Base-by-base conservation (phyloP, 2,888 invertebrate genomes). In the Osmoderma eremita region DNA sequence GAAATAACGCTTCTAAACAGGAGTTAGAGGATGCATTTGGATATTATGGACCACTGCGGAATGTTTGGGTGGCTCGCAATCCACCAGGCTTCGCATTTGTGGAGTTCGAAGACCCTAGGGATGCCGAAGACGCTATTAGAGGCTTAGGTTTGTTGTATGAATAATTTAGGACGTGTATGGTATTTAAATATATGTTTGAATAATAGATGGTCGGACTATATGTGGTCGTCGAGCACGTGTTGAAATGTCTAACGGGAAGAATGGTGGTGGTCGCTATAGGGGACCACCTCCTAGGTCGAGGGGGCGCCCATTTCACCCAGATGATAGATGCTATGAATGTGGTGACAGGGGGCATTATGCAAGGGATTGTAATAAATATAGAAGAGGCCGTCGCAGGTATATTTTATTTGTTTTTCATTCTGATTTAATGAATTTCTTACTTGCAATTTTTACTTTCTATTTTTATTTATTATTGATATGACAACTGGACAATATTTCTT, bases 21-120 rank as follows among this genome's bases (percentile, higher is more conserved):
- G 96, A 96, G 83, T 86, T 95, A 65, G 97, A 97, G 84, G 93
- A 95, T 81, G 93, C 94, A 13, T 98, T 97, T 83, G 90, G 92
- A 68, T 92, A 95, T 77, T 97, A 95, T 79, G 97, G 97, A 10
- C 92, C 94, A 0, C 84, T 97, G 75, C 88, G 94, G 76, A 97
- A 95, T 84, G 97, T 97, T 50, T 98, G 97, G 97, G 96, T 98
- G n/a, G 97, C 97, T 0, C 87, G 97, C 74, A 96, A 97, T 82
- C 95, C 95, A 12, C 96, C 97, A 67, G 97, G 96, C 62, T 96
- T 97, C 83, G 96, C 95, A 5, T 96, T 96, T 83, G 94, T 96
- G 1, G 95, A 96, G 81, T 96, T 93, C 80, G 95, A 96, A 83
- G 96, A 97, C 82, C 88, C 93, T 4, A 85, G 94, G 71, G 97